These are phyloP conservation scores for Lithobates sylvaticus DNA, from an alignment of 2,797 vertebrate genomes.

Conservation along the genomic window DNA sequence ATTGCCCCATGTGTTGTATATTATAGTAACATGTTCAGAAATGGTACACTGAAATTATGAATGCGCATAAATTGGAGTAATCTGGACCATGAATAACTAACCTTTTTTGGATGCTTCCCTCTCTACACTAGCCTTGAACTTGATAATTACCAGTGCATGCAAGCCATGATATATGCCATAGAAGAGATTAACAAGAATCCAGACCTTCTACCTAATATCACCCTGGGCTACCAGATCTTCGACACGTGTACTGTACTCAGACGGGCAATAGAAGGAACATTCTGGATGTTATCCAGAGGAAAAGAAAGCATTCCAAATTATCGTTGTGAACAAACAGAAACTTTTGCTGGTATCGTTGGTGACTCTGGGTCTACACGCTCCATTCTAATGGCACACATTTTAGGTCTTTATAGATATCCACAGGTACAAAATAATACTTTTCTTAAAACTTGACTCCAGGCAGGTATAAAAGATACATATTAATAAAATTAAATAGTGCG, in stretches of 20 bases:
- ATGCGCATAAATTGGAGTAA: too few relatives aligned
- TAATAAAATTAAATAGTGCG: too few relatives aligned
- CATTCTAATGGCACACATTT: conserved; percentile 49
- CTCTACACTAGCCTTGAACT: not conserved
- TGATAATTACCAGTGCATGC: conserved; percentile 31
- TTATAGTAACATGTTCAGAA: too few relatives aligned
- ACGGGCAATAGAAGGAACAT: conserved; percentile 21
- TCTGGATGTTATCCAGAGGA: conserved; percentile 48
- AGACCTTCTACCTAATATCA: too few relatives aligned
- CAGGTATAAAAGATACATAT: too few relatives aligned
- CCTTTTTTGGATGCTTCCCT: too few relatives aligned
- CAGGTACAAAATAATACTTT: conserved; percentile 20
- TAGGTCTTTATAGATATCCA: conserved; percentile 48
- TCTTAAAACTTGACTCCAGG: too few relatives aligned
- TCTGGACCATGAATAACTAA: too few relatives aligned
- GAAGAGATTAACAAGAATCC: conserved; percentile 2
- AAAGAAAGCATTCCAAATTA: conserved; percentile 38
- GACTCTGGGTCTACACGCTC: conserved; percentile 35
- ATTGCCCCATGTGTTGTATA: too few relatives aligned
- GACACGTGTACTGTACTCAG: conserved; percentile 28
- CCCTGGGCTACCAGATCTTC: conserved; percentile 8
- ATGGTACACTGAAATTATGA: too few relatives aligned
- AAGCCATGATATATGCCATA: conserved; percentile 29
- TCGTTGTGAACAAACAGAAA: not conserved
- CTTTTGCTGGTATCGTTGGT: conserved; percentile 45